A percentile compares a stretch with the other conserved stretches of the same genome.
These are phyloP conservation scores for Synanceia verrucosa DNA, from an alignment of 2,797 vertebrate genomes.

Conservation along the genomic window DNA sequence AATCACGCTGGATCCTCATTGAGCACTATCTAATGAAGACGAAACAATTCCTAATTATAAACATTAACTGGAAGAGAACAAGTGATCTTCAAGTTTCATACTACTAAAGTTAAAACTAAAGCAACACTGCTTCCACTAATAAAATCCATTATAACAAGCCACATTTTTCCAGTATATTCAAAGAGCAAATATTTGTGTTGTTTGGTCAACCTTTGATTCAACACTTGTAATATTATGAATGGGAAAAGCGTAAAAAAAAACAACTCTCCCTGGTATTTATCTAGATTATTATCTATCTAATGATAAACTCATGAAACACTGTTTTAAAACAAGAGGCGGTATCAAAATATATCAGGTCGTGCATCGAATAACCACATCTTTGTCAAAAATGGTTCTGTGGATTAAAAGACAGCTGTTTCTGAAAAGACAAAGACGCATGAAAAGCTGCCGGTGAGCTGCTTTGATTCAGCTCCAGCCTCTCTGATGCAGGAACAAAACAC, in stretches of 20 bases:
- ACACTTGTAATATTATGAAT: no score
- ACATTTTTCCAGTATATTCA: no score
- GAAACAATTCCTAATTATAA: no score
- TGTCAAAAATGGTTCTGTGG: background rate
- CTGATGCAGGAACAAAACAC: conserved; percentile 2
- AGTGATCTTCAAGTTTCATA: no score
- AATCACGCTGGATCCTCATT: background rate
- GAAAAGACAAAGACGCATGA: background rate
- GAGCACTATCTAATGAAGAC: background rate
- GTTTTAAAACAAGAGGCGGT: background rate
- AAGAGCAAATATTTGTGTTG: no score
- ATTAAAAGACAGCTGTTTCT: conserved; percentile 8
- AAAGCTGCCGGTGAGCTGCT: background rate
- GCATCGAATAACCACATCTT: background rate
- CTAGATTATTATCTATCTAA: background rate
- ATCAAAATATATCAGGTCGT: background rate
- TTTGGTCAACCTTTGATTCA: no score
- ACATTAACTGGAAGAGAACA: background rate
- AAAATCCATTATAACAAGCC: background rate
- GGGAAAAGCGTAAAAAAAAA: no score
- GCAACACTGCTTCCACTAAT: no score
- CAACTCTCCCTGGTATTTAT: background rate
- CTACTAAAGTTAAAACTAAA: background rate
- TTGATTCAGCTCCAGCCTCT: background rate
- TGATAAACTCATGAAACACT: background rate